Conservation (phyloP, 2,888 invertebrate species). For the Stenichneumon culpator region DNA sequence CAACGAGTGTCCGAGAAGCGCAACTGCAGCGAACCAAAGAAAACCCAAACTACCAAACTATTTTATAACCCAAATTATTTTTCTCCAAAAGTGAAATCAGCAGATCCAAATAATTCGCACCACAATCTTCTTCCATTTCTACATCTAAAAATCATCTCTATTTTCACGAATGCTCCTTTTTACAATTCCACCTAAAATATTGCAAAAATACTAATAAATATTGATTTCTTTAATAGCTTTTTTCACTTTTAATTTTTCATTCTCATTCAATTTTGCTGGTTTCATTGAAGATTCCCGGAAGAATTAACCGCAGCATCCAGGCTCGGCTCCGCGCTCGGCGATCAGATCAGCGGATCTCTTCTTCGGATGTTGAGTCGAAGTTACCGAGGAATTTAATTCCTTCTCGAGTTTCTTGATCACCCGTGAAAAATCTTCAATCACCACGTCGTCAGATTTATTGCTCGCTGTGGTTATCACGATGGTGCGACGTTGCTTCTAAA, state of each 20-base stretch:
- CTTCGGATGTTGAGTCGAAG: not conserved
- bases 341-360: not conserved
- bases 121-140: too few relatives aligned
- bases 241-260: not conserved
- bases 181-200: not conserved
- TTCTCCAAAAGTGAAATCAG: too few relatives aligned
- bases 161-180: too few relatives aligned
- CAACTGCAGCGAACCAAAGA: too few relatives aligned
- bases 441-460: not conserved
- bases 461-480: not conserved
- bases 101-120: too few relatives aligned
- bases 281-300: not conserved
- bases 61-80: too few relatives aligned
- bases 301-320: slow-evolving; percentile 31
- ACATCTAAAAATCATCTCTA: too few relatives aligned
- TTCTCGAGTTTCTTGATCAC: not conserved
- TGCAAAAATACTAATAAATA: not conserved
- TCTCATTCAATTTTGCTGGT: not conserved
- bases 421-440: not conserved
- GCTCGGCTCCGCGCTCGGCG: not conserved
- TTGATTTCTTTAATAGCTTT: too few relatives aligned
- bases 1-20: too few relatives aligned
- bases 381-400: not conserved
- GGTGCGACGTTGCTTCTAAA: not conserved
- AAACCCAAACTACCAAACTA: too few relatives aligned